Percentiles rank a stretch among this genome's conserved stretches.
Conservation (phyloP, 2,888 invertebrate species). For the Cheilosia impressa region DNA sequence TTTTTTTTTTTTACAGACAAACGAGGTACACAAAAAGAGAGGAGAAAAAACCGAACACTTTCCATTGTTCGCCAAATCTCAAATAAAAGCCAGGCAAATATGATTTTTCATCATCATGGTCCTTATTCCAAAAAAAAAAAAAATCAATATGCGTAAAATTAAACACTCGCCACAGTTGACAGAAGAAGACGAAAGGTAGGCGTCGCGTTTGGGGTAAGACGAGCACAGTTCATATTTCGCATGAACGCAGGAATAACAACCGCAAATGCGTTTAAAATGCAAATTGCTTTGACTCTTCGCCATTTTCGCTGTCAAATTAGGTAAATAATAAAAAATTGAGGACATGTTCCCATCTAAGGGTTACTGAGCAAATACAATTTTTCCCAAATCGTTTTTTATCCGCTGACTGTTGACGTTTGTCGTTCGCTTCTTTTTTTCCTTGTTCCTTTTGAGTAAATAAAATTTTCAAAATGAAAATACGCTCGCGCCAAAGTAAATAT, state of each 20-base stretch:
- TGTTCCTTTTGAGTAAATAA: conserved; percentile 59
- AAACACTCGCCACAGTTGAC: conserved; percentile 52
- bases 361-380: conserved; percentile 45
- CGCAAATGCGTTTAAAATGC: conserved; percentile 75
- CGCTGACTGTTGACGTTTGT: conserved; percentile 27
- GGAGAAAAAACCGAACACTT: conserved; percentile 5
- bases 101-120: conserved; percentile 40
- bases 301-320: conserved; percentile 74
- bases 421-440: conserved; percentile 6
- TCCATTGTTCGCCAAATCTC: conserved; percentile 52
- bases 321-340: conserved; percentile 69
- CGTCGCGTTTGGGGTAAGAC: neutral
- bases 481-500: conserved; percentile 57
- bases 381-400: conserved; percentile 38
- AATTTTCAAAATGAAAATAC: conserved; percentile 71
- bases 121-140: conserved; percentile 33
- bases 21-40: neutral
- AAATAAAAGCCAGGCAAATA: conserved; percentile 59
- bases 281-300: conserved; percentile 74
- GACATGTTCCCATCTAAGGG: conserved; percentile 55
- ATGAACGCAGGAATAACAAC: conserved; percentile 64
- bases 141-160: conserved; percentile 75
- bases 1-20: neutral
- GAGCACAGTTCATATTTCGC: conserved; percentile 37
- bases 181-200: conserved; percentile 45